Base-by-base conservation (phyloP, 2,888 invertebrate species). In the Orgyia antiqua region DNA sequence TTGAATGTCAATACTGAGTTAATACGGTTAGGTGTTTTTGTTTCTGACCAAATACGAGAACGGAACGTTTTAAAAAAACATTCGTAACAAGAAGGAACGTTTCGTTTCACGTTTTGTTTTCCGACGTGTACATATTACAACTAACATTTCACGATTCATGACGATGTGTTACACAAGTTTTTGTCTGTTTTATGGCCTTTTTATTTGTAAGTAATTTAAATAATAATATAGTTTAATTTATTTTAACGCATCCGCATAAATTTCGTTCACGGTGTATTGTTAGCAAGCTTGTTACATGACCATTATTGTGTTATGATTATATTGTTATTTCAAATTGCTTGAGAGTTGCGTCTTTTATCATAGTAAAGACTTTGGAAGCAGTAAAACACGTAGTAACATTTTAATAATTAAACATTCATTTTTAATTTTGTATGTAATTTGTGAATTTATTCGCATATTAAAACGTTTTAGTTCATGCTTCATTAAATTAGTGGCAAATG, bases 11-110 rank as follows among this genome's bases (percentile, higher is more conserved):
- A 84, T 78, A 64, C 67, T 46, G 33, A 43, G 60, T 64, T 71
- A 77, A 76, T 77, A 79, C 80, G 76, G 82, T 79, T 71, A 75
- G 65, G 58, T 71, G 65, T 68, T 64, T 64, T 73, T 83, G 80
- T 82, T 73, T 75, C 68, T 75, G 74, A 68, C 64, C 70, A 77
- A 72, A 68, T 69, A 73, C 62, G 53, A 52, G 23, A 39, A 36
- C 36, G 29, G 9, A 23, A 21, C 9, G 44, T 23, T 23, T 23
- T 40, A 33, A 34, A 48, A 34, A 26, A 27, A 19, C 24, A 24
- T 23, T 30, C 6, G 38, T 40, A 32, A 39, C 39, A 36, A 37
- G 39, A 40, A 33, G 36, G 23, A 23, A 25, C 39, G 42, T 39
- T 42, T 33, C 36, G 39, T 34, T 45, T 39, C 36, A 29, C 32